Evolutionary conservation across 2,888 invertebrate genomes (phyloP), one percentile per base, ranked within the genome.

Genomic region (Rotaria socialis): DNA sequence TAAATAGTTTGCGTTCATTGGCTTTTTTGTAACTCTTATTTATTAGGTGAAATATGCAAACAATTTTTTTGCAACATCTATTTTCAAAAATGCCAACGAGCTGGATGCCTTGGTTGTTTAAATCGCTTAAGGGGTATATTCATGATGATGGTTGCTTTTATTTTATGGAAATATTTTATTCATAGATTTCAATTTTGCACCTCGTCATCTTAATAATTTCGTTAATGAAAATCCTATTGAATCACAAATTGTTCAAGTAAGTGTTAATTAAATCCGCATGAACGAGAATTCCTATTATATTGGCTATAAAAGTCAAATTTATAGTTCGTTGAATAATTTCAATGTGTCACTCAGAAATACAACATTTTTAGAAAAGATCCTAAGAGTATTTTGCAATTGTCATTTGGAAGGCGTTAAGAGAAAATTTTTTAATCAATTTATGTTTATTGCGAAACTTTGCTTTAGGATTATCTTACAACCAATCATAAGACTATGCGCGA

Each of bases 381-480:
- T 35, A 35, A 2, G 35, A 35, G 35, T 35, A 35, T 35, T 35
- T 35, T 35, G 35, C 35, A 35, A 35, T 35, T 35, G 35, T 35
- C 35, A 35, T 35, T 35, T 35, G 35, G 35, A 35, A 35, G 35
- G 7, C 11, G 11, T 11, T 47, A 47, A 47, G 47, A 47, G 5
- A 47, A 47, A 3, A 3, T 47, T 47, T 47, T 10, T 11, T 47
- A 11, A 47, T 47, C 47, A 47, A 11, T 47, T 52, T 11, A 52
- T 52, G 4, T 3, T 47, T 35, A 35, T 35, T 35, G 35, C 35
- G 35, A 35, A 35, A 35, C 35, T 35, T 35, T 35, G 35, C 35
- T 35, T 52, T 8, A 90, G 90, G 88, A 89, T 75, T 90, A 90
- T 86, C 86, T 90, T 86, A 89, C 89, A 84, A 55, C 84, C 1